These are phyloP conservation scores for Empis livida DNA, from an alignment of 2,888 invertebrate genomes.

Conservation along the genomic window DNA sequence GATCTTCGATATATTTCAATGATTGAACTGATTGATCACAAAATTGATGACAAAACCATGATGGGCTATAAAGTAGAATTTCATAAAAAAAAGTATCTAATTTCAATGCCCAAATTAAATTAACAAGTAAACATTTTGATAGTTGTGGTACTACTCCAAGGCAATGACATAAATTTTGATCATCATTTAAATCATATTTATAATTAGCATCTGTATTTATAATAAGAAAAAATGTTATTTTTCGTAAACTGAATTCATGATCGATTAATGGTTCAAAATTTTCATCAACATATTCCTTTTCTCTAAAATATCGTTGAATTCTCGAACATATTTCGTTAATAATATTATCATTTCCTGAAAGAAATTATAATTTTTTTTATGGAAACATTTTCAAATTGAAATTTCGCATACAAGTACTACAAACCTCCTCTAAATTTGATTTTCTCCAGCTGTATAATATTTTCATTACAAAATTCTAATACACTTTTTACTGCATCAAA, in stretches of 20 bases:
- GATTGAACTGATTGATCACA: slow-evolving; percentile 21
- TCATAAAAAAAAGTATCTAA: slow-evolving; percentile 24
- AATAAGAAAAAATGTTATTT: slow-evolving; percentile 23
- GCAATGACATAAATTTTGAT: slow-evolving; percentile 19
- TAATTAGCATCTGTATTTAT: slow-evolving; percentile 24
- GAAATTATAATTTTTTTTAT: neutral
- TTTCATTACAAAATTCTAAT: slow-evolving; percentile 21
- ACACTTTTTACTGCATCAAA: slow-evolving; percentile 23
- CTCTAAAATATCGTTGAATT: slow-evolving; percentile 15
- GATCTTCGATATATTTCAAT: slow-evolving; percentile 20
- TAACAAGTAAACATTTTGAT: slow-evolving; percentile 22
- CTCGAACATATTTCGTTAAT: slow-evolving; percentile 20
- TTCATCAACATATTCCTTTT: slow-evolving; percentile 15
- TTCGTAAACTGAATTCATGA: slow-evolving; percentile 16
- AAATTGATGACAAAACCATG: slow-evolving; percentile 25
- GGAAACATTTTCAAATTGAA: neutral
- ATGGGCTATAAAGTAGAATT: slow-evolving; percentile 20
- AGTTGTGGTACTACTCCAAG: slow-evolving; percentile 21
- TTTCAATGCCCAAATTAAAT: slow-evolving; percentile 21
- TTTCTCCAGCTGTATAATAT: slow-evolving; percentile 21
- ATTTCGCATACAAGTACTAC: neutral
- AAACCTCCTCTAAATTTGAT: slow-evolving; percentile 24
- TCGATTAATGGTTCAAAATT: slow-evolving; percentile 11
- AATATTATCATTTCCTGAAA: slow-evolving; percentile 21
- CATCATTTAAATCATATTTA: slow-evolving; percentile 21